Conservation (phyloP, 2,888 invertebrate genomes). For the Celastrina argiolus region DNA sequence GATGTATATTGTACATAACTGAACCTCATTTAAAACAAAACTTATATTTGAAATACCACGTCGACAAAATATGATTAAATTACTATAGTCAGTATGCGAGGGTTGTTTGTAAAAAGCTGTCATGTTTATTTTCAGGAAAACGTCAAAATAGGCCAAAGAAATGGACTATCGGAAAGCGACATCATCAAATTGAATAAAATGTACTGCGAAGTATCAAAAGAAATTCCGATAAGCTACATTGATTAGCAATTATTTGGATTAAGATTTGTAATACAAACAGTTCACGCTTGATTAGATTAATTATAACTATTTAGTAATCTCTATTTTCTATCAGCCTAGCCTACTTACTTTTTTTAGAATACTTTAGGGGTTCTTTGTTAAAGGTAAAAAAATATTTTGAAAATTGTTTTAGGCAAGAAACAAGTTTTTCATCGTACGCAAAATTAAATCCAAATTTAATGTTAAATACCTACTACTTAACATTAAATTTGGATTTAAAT, state of each 20-base stretch:
- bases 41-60: background rate
- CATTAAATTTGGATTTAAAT: too few relatives aligned
- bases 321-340: too few relatives aligned
- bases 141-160: conserved; percentile 58
- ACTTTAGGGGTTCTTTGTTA: too few relatives aligned
- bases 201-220: conserved; percentile 52
- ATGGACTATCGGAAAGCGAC: conserved; percentile 61
- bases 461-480: too few relatives aligned
- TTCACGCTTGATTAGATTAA: background rate
- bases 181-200: conserved; percentile 60
- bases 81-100: background rate
- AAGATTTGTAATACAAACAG: background rate
- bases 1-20: too few relatives aligned
- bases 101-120: background rate
- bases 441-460: too few relatives aligned
- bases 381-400: too few relatives aligned
- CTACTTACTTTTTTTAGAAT: too few relatives aligned
- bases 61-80: background rate
- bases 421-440: too few relatives aligned
- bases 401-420: too few relatives aligned
- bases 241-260: conserved; percentile 13
- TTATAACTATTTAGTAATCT: background rate
- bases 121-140: conserved; percentile 47
- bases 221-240: conserved; percentile 30
- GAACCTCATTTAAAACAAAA: too few relatives aligned